A percentile compares a stretch with the other conserved stretches of the same genome.
phyloP scores from a whole-genome alignment of 2,888 invertebrate genomes.

The Eremobia ochroleuca region DNA sequence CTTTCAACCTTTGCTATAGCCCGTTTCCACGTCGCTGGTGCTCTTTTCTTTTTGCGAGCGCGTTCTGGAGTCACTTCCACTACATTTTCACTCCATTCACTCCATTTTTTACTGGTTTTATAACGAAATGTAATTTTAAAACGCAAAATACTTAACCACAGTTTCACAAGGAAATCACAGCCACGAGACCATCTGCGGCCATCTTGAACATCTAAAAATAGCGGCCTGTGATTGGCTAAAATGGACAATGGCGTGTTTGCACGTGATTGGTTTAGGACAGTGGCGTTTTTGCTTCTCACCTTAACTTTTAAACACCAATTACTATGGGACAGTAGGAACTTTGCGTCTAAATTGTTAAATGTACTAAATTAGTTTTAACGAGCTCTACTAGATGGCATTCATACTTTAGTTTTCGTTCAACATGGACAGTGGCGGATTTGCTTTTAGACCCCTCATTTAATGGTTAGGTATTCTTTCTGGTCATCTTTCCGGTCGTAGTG shows the following conservation, averaged over 20 bases:
- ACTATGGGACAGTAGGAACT: conserved; percentile 13
- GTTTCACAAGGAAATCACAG: conserved; percentile 15
- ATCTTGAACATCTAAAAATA: neutral
- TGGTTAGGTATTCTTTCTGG: too few relatives aligned
- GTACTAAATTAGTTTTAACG: neutral
- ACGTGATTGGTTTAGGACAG: neutral
- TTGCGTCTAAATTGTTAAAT: conserved; percentile 7
- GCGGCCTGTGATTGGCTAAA: conserved; percentile 16
- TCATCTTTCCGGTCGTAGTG: too few relatives aligned
- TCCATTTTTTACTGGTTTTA: conserved; percentile 9
- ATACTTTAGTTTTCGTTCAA: conserved; percentile 5
- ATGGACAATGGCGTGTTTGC: conserved; percentile 20
- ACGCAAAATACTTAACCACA: conserved; percentile 6
- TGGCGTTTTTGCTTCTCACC: conserved; percentile 15
- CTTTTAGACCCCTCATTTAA: conserved; percentile 18
- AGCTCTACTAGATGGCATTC: conserved; percentile 12
- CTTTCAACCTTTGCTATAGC: conserved; percentile 13
- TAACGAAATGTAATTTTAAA: conserved; percentile 10
- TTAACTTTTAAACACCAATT: conserved; percentile 5
- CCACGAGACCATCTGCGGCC: conserved; percentile 3
- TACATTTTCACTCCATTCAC: conserved; percentile 24
- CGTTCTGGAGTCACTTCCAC: conserved; percentile 27
- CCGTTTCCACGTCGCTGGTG: conserved; percentile 19
- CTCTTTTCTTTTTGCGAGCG: conserved; percentile 24
- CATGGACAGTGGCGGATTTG: conserved; percentile 16